Evolutionary conservation across 2,888 invertebrate species (phyloP), one percentile per base, ranked within the genome.

Genomic region (Pogonocherus hispidulus): DNA sequence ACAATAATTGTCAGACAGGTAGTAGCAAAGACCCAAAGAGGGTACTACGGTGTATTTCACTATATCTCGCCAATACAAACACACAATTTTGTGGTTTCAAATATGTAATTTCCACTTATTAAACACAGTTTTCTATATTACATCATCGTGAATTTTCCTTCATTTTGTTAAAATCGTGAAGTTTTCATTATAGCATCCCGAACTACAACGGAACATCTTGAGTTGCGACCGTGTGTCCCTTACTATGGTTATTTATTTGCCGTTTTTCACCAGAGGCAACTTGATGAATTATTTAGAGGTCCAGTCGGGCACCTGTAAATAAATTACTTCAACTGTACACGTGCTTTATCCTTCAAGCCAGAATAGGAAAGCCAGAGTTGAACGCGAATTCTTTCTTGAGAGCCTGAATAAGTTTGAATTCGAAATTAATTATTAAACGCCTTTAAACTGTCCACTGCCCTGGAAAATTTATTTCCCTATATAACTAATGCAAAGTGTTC

Each of bases 211-310:
- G 32, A 6, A 19, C 55, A n/a, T 44, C 16, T 57, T 27, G 57
- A 16, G 22, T 18, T 27, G 23, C 20, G 57, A 8, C 46, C 57
- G 44, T 23, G 46, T 46, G 57, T 57, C 46, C 22, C 46, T 8
- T 46, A 35, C 46, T 19, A 5, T 16, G 46, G 20, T 44, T 57
- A 57, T 57, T 57, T 57, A 57, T 57, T 57, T 46, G 44, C 23
- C 57, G 57, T 57, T 57, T 57, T 57, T 57, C 57, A 27, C 57
- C 23, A 19, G 14, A 22, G 55, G 56, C 47, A 32, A 18, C 55
- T 64, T 64, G 64, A 64, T 64, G 55, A 55, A 64, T 64, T 64
- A 64, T 64, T 64, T 47, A 64, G 46, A 64, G 35, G 64, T 18
- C 56, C 56, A 55, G 55, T 22, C 63, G 19, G 64, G 55, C 56